Evolutionary conservation across 1,140 invertebrate genomes (phyloP), one percentile per base, ranked within the genome.

Genomic region (Drosophila jambulina): DNA sequence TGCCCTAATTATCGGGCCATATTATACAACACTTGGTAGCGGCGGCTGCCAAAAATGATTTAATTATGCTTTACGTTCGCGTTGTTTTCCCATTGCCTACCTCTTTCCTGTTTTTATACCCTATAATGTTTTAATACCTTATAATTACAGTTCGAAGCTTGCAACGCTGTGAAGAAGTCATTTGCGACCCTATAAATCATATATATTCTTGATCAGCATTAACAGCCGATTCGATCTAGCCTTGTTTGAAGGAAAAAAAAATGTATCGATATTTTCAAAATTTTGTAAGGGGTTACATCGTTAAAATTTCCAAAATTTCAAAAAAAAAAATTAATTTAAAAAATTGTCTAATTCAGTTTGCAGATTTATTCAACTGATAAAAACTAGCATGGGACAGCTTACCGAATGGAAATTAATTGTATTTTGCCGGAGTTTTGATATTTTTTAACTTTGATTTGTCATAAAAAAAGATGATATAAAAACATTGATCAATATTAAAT

Each of bases 21-120:
- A 17, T 54, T 54, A 54, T 36, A 36, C 51, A 54, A 54, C 51
- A 54, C 32, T 54, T 36, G 32, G 13, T 54, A 36, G 51, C 51
- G 17, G 51, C 32, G 32, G 19, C 51, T 54, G 51, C 51, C 51
- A 54, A 36, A 54, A 54, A 54, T 54, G 8, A 54, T 54, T 54
- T 54, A 54, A 54, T 54, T 54, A 54, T 54, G 32, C 1, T 5
- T 54, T 54, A 23, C 34, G 19, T 17, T 6, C 8, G 19, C 29
- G 19, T 54, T 54, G 32, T 54, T 34, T 54, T 49, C 48, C 17
- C 48, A 27, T 13, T 12, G 34, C 17, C 1, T 49, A 0, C 34
- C 46, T 12, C 17, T 5, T 49, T 49, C 23, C 45, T 27, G 46
- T 27, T 25, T 48, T 8, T 25, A 48, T 27, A 25, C 46, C 15